Evolutionary conservation across 2,797 vertebrate genomes (phyloP).

Genomic region (Danio jaintianensis): DNA sequence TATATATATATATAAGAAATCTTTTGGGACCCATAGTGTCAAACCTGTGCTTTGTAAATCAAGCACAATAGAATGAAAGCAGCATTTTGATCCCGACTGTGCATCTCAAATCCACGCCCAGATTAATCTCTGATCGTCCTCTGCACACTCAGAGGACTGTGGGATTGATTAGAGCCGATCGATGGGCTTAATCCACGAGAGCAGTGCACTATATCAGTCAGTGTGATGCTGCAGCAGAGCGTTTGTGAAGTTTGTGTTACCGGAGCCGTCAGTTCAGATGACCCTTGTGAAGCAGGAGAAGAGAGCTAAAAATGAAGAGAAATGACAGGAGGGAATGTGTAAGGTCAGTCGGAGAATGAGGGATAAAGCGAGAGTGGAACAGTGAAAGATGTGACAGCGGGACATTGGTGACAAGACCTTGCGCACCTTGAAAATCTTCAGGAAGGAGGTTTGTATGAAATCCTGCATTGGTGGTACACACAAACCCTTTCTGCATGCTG

Average conservation of each 20-base stretch:
- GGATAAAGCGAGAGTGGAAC: neutral
- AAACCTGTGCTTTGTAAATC: neutral
- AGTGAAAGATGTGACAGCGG: constrained; percentile 14
- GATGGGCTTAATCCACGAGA: constrained; percentile 49
- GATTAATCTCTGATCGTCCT: constrained; percentile 56
- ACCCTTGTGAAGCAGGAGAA: neutral
- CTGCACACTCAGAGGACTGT: constrained; percentile 21
- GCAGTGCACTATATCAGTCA: constrained; percentile 23
- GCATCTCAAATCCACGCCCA: neutral
- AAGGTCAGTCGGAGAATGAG: constrained; percentile 25
- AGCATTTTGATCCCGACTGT: neutral
- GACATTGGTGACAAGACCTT: neutral
- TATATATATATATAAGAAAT: neutral
- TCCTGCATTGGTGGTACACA: neutral
- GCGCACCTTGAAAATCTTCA: constrained; percentile 4
- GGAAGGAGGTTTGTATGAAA: constrained; percentile 1
- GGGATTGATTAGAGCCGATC: constrained; percentile 51
- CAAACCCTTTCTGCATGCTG: constrained; percentile 7
- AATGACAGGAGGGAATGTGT: neutral
- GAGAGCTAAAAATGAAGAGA: constrained; percentile 24
- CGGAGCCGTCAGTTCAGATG: neutral
- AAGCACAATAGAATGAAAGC: neutral
- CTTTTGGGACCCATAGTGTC: neutral
- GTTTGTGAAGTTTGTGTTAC: constrained; percentile 12
- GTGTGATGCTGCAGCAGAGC: neutral